Conservation (phyloP, 2,113 vertebrate genomes). For the Aix galericulata region DNA sequence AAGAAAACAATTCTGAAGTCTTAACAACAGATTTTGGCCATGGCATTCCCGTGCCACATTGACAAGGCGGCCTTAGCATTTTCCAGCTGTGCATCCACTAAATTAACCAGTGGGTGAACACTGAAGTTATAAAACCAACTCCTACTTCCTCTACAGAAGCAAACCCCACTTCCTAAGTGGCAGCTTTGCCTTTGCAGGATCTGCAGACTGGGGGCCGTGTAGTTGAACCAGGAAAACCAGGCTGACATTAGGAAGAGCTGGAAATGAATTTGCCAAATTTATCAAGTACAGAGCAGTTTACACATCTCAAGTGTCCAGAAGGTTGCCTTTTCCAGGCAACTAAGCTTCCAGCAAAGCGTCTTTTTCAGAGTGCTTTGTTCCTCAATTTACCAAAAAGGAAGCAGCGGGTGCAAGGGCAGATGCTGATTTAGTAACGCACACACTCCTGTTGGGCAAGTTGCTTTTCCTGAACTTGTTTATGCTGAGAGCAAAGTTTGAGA, state of each 20-base stretch:
- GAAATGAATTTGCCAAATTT: not conserved
- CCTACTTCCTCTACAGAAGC: not conserved
- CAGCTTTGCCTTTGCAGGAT: not conserved
- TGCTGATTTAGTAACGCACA: not conserved
- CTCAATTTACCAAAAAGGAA: conserved; percentile 40
- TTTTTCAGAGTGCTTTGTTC: conserved; percentile 2
- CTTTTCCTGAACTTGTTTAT: conserved; percentile 64
- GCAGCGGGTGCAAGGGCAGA: conserved; percentile 34
- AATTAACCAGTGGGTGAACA: not conserved
- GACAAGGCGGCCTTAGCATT: not conserved
- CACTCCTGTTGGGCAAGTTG: conserved; percentile 4
- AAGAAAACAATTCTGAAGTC: not conserved
- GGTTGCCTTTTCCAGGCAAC: not conserved
- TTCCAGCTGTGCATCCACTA: not conserved
- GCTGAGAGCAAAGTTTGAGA: not conserved
- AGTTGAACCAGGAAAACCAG: not conserved
- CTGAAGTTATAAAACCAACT: not conserved
- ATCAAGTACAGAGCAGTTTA: not conserved
- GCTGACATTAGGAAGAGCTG: not conserved
- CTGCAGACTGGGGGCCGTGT: not conserved
- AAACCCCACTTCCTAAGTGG: not conserved
- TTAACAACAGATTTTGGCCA: not conserved
- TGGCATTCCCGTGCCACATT: not conserved
- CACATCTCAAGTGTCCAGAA: not conserved
- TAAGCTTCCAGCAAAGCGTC: not conserved